Evolutionary conservation across 2,888 invertebrate species (phyloP), one percentile per base, ranked within the genome.

Genomic region (Microctonus brassicae): DNA sequence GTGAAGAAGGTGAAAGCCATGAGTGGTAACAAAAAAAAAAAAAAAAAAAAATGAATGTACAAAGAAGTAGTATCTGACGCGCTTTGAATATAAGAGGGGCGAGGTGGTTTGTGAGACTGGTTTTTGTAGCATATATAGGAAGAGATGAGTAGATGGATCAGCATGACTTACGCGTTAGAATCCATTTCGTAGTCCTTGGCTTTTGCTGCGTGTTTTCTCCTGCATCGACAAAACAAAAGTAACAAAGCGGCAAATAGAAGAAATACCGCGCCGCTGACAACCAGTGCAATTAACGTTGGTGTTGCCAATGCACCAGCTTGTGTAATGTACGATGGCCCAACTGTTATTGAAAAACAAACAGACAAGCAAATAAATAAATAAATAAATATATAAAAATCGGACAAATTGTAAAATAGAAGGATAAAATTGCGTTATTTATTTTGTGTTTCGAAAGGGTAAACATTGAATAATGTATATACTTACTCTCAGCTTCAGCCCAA

Each of bases 171-270:
- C 89, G 88, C 85, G 77, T 89, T 88, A 0, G 95, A 93, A 84
- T 96, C 95, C 94, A 95, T 94, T 89, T 96, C 96, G 86, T 96
- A 96, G 87, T 96, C 96, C 88, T 97, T 97, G 33, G 94, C 92
- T 79, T 93, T 92, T 75, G 90, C 90, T 76, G 95, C 93, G 87
- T 96, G 95, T 86, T 95, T 95, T 73, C 94, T 91, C 81, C 94
- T 94, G 88, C 96, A 95, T 73, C 94, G 93, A 84, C 96, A 96
- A 90, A 95, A 95, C 84, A 96, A 92, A 79, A 95, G 90, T 72
- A 96, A 88, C 6, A 96, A 89, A 13, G 93, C 93, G 52, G 93
- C 90, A 84, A 94, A 94, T 0, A 95, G 88, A 4, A 94, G 90
- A 80, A 95, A 94, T n/a, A 95, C 94, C 70, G 94, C 91, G 79